phyloP scores from a whole-genome alignment of 1,140 invertebrate genomes.

The Procambarus clarkii region DNA sequence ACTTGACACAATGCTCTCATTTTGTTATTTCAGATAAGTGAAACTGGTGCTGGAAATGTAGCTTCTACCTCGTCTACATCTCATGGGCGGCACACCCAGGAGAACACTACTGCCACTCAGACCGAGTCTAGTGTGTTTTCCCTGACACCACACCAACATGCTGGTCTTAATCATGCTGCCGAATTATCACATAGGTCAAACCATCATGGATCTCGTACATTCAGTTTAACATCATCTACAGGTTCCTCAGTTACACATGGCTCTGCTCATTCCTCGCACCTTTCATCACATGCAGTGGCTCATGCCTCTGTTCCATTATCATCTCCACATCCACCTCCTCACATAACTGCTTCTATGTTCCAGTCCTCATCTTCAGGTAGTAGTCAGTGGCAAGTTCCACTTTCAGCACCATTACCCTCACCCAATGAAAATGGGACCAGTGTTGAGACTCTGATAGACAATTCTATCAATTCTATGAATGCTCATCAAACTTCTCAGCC shows the following conservation, averaged over 20 bases:
- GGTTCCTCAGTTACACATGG: slow-evolving; percentile 4
- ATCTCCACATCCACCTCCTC: slow-evolving; percentile 35
- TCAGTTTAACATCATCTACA: slow-evolving; percentile 32
- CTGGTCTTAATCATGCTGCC: slow-evolving; percentile 11
- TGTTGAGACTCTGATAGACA: slow-evolving; percentile 14
- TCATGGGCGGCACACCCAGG: slow-evolving; percentile 13
- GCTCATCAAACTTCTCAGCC: slow-evolving; percentile 33
- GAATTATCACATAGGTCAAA: slow-evolving; percentile 27
- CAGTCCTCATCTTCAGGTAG: slow-evolving; percentile 25
- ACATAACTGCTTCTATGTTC: slow-evolving; percentile 17
- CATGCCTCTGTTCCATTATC: background rate
- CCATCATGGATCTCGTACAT: slow-evolving; percentile 26
- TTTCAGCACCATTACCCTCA: slow-evolving; percentile 42
- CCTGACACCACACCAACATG: slow-evolving; percentile 34
- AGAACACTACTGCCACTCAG: slow-evolving; percentile 56
- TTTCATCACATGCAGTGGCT: slow-evolving; percentile 1
- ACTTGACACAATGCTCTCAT: too few relatives aligned
- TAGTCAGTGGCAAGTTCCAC: slow-evolving; percentile 48
- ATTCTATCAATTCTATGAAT: background rate
- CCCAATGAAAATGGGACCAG: slow-evolving; percentile 24
- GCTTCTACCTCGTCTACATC: slow-evolving; percentile 2
- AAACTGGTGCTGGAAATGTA: slow-evolving; percentile 6
- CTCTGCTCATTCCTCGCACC: slow-evolving; percentile 3
- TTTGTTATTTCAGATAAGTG: slow-evolving; percentile 36
- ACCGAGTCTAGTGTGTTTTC: slow-evolving; percentile 49